Base-by-base conservation (phyloP, 2,797 vertebrate genomes). In the Melanotaenia nigrans region DNA sequence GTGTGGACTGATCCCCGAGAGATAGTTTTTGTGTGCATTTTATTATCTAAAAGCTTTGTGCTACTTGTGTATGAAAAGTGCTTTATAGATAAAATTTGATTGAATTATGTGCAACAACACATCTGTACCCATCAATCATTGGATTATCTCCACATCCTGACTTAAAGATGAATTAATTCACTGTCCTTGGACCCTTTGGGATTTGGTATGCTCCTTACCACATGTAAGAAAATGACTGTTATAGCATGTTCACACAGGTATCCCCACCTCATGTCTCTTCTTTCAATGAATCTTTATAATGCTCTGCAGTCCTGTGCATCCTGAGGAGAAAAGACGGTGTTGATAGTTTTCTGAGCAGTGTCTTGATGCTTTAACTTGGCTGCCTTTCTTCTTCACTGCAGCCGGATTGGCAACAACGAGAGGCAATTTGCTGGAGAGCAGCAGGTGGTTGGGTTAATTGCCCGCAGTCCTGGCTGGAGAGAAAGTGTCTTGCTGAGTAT, bases 361-460 rank as follows among this genome's bases (percentile, higher is more conserved):
- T 73, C 72, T 78, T 61, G 54, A 66, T 69, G 56, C 73, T 88
- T 78, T 68, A 65, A 84, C 83, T 79, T 42, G 0, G 49, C 73
- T 66, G 65, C 55, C 54, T 81, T 73, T 81, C 65, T 64, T 85
- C 76, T 75, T 82, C 80, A 45, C 59, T 13, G 53, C 45, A 63
- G 74, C 40, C 0, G 72, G 53, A 69, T 82, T 85, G 85, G 78
- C 85, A 76, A 14, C 24, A 73, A 74, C 13, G 63, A 78, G 75
- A 85, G 69, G 77, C 79, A 86, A 85, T 92, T 90, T 84, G 85
- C 85, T 71, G 81, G 73, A 10, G 73, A 78, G 90, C 90, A 85
- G 91, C 91, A 92, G 89, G 91, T 87, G 89, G 85, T 73, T 77
- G 85, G 86, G 87, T 90, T 92, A 90, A 92, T 92, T 91, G 89